phyloP scores from a whole-genome alignment of 2,797 vertebrate genomes.

The Phaenicophaeus curvirostris region DNA sequence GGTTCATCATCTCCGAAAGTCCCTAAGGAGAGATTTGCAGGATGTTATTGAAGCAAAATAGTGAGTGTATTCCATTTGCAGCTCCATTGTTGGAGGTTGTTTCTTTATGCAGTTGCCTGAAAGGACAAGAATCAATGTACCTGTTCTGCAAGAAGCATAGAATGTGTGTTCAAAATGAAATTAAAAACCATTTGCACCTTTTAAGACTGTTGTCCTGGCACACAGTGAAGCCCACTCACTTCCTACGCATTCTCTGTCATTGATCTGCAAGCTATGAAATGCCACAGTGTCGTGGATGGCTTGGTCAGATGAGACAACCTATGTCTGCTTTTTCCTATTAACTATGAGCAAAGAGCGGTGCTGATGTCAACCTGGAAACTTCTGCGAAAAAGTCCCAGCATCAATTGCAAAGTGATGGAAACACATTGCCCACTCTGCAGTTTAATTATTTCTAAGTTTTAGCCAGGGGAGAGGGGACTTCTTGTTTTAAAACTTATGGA shows the following conservation, averaged over 20 bases:
- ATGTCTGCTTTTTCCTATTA: background rate
- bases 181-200: background rate
- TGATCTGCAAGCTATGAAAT: background rate
- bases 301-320: background rate
- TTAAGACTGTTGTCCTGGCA: background rate
- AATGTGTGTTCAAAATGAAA: background rate
- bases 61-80: background rate
- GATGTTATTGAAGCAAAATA: background rate
- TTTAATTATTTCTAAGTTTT: background rate
- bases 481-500: background rate
- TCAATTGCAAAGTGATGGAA: background rate
- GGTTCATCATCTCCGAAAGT: constrained; percentile 70
- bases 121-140: background rate
- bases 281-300: background rate
- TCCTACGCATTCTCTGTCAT: background rate
- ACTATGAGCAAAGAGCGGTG: background rate
- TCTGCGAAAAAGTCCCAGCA: background rate
- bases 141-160: background rate
- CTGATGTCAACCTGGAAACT: background rate
- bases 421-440: background rate
- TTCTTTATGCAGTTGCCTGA: background rate
- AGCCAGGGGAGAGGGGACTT: background rate
- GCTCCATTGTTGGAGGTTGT: background rate
- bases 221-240: background rate
- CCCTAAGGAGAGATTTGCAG: constrained; percentile 53